Evolutionary conservation across 1,140 invertebrate species (phyloP).

Genomic region (Hirudo medicinalis): DNA sequence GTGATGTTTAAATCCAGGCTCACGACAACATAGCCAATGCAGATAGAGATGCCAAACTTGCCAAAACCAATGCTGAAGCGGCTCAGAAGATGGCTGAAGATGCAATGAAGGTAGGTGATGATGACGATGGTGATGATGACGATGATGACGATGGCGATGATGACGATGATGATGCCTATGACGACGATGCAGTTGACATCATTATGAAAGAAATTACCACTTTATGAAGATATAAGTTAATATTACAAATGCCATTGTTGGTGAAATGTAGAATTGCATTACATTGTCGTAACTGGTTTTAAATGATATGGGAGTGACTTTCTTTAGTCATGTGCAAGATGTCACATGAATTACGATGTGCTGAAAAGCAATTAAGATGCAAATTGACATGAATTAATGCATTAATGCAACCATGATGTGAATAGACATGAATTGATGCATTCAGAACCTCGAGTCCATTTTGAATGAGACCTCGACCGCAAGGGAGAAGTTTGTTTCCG

Average conservation of each 20-base stretch:
- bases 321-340: neutral
- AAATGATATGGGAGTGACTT: neutral
- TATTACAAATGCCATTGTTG: neutral
- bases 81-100: conserved; percentile 59
- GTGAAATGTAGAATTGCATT: neutral
- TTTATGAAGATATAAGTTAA: no score
- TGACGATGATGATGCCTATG: no score
- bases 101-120: neutral
- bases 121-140: neutral
- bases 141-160: neutral
- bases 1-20: conserved; percentile 33
- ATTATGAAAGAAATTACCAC: no score
- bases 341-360: neutral
- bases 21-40: conserved; percentile 53
- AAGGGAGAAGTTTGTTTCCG: conserved; percentile 55
- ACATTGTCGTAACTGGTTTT: no score
- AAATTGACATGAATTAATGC: no score
- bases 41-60: conserved; percentile 60
- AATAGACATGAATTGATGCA: conserved; percentile 21
- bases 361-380: neutral
- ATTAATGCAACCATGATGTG: neutral
- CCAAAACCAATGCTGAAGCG: conserved; percentile 58
- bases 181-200: no score
- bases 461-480: conserved; percentile 60
- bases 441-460: conserved; percentile 59